Percentiles rank a stretch among this genome's conserved stretches.
Evolutionary conservation across 2,888 invertebrate species (phyloP).

Genomic region (Drosophila formosana): DNA sequence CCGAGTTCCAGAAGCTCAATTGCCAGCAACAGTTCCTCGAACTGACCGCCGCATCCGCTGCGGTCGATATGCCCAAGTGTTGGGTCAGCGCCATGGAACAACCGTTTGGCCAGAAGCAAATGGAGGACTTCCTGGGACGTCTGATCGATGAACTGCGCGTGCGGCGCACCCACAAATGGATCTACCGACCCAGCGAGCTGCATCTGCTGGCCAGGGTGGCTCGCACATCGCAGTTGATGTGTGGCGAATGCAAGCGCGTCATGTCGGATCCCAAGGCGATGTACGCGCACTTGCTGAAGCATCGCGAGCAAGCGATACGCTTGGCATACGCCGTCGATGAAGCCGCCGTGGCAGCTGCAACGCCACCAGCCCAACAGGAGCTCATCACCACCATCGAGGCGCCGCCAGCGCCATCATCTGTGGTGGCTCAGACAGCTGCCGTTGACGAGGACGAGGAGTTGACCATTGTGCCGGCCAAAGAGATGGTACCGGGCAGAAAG

Average conservation of each 20-base stretch:
- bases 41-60: not conserved
- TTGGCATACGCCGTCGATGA: slow-evolving; percentile 84
- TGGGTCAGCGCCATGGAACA: slow-evolving; percentile 52
- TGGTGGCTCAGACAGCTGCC: not conserved
- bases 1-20: slow-evolving; percentile 58
- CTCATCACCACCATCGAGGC: not conserved
- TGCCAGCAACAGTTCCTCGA: slow-evolving; percentile 24
- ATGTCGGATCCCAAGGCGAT: slow-evolving; percentile 89
- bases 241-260: slow-evolving; percentile 88
- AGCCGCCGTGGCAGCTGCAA: not conserved
- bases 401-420: not conserved
- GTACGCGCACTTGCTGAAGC: slow-evolving; percentile 84
- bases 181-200: slow-evolving; percentile 88
- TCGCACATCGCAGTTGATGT: slow-evolving; percentile 87
- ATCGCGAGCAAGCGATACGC: slow-evolving; percentile 87
- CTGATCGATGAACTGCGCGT: slow-evolving; percentile 66
- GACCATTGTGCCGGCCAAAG: not conserved
- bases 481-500: slow-evolving; percentile 23
- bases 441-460: not conserved
- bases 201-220: slow-evolving; percentile 87
- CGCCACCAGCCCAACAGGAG: not conserved
- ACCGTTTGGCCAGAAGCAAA: slow-evolving; percentile 73
- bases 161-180: slow-evolving; percentile 71
- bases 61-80: slow-evolving; percentile 70
- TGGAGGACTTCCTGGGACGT: slow-evolving; percentile 45